Evolutionary conservation across 2,797 vertebrate genomes (phyloP).

Genomic region (Chlorospingus flavigularis): DNA sequence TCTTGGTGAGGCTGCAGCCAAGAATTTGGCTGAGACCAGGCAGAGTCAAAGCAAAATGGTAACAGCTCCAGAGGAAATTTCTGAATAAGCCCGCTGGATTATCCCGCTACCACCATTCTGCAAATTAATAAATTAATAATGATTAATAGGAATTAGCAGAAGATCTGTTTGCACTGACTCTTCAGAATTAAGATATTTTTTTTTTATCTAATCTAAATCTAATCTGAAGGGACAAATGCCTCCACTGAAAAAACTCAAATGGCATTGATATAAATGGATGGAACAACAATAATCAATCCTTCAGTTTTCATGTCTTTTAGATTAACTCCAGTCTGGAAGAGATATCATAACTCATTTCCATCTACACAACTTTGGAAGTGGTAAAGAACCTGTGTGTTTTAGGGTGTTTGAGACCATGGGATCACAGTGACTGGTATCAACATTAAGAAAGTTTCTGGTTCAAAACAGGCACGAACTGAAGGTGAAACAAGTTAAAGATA

Average conservation of each 20-base stretch:
- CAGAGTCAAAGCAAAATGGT: background rate
- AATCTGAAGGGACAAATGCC: background rate
- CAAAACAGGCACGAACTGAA: background rate
- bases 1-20: background rate
- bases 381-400: background rate
- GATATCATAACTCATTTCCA: background rate
- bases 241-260: background rate
- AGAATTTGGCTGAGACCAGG: background rate
- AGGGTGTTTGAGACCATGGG: background rate
- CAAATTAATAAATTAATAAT: background rate
- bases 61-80: background rate
- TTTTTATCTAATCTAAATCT: background rate
- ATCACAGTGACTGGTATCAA: background rate
- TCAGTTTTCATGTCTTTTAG: background rate
- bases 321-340: background rate
- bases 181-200: background rate
- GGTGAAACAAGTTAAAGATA: background rate
- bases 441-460: background rate
- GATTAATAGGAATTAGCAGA: background rate
- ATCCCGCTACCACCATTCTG: background rate
- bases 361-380: background rate
- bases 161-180: background rate
- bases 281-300: background rate
- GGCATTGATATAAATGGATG: background rate
- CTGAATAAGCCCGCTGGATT: background rate